Evolutionary conservation across 2,797 vertebrate genomes (phyloP).

Genomic region (Karalla daura): DNA sequence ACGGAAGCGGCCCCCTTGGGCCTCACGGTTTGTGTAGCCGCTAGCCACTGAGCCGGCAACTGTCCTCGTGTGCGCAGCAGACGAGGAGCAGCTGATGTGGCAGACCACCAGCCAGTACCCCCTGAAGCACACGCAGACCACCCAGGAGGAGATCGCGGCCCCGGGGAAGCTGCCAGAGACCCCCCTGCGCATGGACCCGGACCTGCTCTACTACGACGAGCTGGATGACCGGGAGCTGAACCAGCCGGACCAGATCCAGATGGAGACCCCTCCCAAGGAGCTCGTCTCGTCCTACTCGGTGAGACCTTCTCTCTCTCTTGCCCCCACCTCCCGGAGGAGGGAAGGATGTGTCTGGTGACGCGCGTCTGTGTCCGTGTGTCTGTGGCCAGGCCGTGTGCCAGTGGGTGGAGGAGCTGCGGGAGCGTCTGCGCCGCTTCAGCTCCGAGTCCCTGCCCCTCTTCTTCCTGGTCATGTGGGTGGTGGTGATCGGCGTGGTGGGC

Average conservation of each 20-base stretch:
- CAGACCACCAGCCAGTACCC: slow-evolving; percentile 95
- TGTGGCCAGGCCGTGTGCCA: slow-evolving; percentile 88
- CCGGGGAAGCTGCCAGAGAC: slow-evolving; percentile 96
- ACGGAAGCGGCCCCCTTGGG: too few relatives aligned
- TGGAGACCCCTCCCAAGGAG: slow-evolving; percentile 88
- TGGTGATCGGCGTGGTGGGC: slow-evolving; percentile 89
- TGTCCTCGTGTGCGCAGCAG: too few relatives aligned
- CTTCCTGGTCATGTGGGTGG: slow-evolving; percentile 90
- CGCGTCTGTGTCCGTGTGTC: not conserved
- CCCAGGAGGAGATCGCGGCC: slow-evolving; percentile 89
- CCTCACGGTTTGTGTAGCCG: too few relatives aligned
- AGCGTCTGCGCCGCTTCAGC: slow-evolving; percentile 88
- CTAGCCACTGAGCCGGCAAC: too few relatives aligned
- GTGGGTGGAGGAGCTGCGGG: slow-evolving; percentile 90
- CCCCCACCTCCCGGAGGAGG: too few relatives aligned
- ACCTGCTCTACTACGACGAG: slow-evolving; percentile 62
- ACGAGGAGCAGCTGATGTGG: slow-evolving; percentile 84
- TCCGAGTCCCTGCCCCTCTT: slow-evolving; percentile 87
- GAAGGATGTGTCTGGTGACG: too few relatives aligned
- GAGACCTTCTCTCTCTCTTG: too few relatives aligned
- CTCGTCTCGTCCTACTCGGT: slow-evolving; percentile 92
- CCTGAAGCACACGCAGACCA: slow-evolving; percentile 88
- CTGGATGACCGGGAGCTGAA: slow-evolving; percentile 70
- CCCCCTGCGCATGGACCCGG: slow-evolving; percentile 89
- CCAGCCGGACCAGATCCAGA: slow-evolving; percentile 85